Evolutionary conservation across 2,797 vertebrate species (phyloP), one percentile per base, ranked within the genome.

Genomic region (Xerus rutilus): DNA sequence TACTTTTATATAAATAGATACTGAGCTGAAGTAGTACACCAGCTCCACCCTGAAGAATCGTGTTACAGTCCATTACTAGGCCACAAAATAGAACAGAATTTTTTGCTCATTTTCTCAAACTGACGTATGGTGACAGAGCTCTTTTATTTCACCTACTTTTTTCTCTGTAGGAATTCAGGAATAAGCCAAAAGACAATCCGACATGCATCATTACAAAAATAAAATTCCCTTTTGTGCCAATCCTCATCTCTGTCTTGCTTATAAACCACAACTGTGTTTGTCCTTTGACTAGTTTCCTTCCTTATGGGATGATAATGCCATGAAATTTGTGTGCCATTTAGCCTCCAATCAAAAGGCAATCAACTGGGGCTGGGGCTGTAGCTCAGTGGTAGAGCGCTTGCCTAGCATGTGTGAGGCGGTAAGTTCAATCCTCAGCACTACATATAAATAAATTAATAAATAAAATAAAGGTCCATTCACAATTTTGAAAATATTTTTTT

Each of bases 21-120:
- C 3, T 43, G 23, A 86, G 2, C 3, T 76, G 23, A 69, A 32
- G 1, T 65, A 57, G 49, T 69, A 49, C 47, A 90, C 30, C 14
- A 9, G 69, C 15, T 83, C 15, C 10, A 86, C 25, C 45, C 13
- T 21, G 14, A 57, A 83, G 23, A 95, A 77, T 62, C 79, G 85
- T 9, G 28, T 35, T 90, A 11, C 0, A 25, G 47, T 70, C 18
- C 4, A 83, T 89, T 39, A 45, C 6, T 69, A 45, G 70, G 18
- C 1, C 5, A 79, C 35, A 57, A 81, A 70, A 77, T 57, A 89
- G 3, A 91, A 70, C 23, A 57, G 18, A 69, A 69, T 3, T 45
- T 70, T 86, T 47, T 62, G 59, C 57, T 95, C 59, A 30, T 90
- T 95, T 96, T 83, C n/a, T 77, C 88, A 86, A 83, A 83, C 14